phyloP scores from a whole-genome alignment of 2,113 vertebrate genomes.

The Myodes glareolus region DNA sequence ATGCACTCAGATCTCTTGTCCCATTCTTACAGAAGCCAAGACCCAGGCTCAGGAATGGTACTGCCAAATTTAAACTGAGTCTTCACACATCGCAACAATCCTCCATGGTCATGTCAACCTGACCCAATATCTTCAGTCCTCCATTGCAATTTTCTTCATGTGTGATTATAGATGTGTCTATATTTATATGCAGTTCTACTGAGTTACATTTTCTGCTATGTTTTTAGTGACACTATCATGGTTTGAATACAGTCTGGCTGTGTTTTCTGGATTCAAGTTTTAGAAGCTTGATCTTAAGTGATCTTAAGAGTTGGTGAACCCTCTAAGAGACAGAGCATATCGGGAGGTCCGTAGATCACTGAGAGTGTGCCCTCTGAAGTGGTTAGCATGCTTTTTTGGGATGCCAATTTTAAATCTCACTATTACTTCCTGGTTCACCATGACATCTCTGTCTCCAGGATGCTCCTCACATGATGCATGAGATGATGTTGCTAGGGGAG shows the following conservation, averaged over 20 bases:
- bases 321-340: background rate
- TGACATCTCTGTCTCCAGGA: background rate
- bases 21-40: too few relatives aligned
- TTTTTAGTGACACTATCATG: background rate
- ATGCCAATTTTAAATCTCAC: background rate
- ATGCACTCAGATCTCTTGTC: too few relatives aligned
- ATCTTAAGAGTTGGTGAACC: background rate
- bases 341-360: background rate
- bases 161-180: background rate
- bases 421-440: background rate
- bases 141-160: background rate
- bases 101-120: too few relatives aligned
- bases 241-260: background rate
- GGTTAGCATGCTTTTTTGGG: background rate
- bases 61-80: too few relatives aligned
- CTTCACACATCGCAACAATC: too few relatives aligned
- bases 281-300: background rate
- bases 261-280: background rate
- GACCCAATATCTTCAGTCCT: too few relatives aligned
- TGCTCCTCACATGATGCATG: background rate
- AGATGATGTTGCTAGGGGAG: background rate
- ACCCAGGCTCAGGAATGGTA: too few relatives aligned
- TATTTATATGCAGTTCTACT: background rate
- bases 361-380: background rate
- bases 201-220: background rate